A percentile compares a stretch with the other conserved stretches of the same genome.
These are phyloP conservation scores for Galago senegalensis DNA, from an alignment of 2,797 vertebrate species.

Conservation along the genomic window DNA sequence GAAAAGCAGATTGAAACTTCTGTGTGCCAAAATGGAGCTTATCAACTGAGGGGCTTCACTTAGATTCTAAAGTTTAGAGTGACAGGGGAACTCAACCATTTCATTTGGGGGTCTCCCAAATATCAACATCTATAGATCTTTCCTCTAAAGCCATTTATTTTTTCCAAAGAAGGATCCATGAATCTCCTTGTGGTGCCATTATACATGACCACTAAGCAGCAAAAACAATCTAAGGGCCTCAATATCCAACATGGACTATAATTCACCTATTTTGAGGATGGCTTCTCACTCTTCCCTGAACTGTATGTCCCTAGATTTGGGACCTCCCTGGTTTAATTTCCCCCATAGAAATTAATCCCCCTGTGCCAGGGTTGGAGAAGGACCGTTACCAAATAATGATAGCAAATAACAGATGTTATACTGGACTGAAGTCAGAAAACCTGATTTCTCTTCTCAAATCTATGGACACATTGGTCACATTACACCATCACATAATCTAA, in stretches of 20 bases:
- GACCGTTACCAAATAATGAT: neutral
- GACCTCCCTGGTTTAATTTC: neutral
- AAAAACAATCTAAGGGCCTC: neutral
- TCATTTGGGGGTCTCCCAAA: neutral
- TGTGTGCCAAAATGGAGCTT: neutral
- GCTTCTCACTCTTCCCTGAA: neutral
- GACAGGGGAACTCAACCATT: neutral
- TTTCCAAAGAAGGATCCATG: neutral
- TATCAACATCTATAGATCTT: neutral
- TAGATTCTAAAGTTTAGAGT: slow-evolving; percentile 3
- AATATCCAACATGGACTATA: neutral
- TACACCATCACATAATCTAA: neutral
- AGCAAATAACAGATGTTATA: neutral
- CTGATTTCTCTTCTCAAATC: slow-evolving; percentile 28
- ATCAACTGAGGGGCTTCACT: neutral
- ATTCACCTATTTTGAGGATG: neutral
- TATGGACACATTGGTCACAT: neutral
- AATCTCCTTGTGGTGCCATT: neutral
- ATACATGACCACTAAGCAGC: neutral
- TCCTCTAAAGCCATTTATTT: neutral
- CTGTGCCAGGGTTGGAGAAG: neutral
- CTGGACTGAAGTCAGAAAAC: slow-evolving; percentile 6
- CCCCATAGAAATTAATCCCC: neutral
- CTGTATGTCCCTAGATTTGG: neutral
- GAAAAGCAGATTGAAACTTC: neutral